Percentiles rank a stretch among this genome's conserved stretches.
Conservation (phyloP, 2,113 vertebrate species). For the Pristiophorus japonicus region DNA sequence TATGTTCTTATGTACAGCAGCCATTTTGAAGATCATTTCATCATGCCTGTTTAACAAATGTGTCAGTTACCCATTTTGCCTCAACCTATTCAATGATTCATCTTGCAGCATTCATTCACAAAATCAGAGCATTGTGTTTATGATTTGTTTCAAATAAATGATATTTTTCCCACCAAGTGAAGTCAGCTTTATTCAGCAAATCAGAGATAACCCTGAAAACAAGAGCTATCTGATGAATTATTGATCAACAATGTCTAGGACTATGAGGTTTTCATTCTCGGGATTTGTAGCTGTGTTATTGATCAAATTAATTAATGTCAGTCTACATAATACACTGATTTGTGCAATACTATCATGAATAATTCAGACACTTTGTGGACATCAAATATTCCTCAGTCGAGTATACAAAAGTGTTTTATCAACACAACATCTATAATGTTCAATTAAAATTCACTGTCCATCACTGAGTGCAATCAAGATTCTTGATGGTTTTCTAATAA, state of each 20-base stretch:
- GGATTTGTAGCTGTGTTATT: neutral
- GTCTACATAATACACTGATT: neutral
- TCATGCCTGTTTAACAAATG: neutral
- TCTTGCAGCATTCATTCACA: neutral
- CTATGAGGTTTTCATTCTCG: neutral
- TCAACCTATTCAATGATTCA: neutral
- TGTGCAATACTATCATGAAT: slow-evolving; percentile 3
- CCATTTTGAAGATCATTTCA: neutral
- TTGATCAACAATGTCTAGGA: neutral
- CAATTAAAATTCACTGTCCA: neutral
- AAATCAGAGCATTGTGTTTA: neutral
- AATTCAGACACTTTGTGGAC: neutral
- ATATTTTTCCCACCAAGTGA: neutral
- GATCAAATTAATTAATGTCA: slow-evolving; percentile 14
- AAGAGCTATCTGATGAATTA: neutral
- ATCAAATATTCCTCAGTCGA: neutral
- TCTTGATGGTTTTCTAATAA: neutral
- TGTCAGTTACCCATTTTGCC: neutral
- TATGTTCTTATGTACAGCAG: too few species aligned
- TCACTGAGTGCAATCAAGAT: neutral
- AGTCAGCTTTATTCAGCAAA: neutral
- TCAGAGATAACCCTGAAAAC: neutral
- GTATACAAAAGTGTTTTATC: neutral
- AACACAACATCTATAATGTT: neutral
- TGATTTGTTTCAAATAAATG: neutral